Evolutionary conservation across 2,888 invertebrate genomes (phyloP).

Genomic region (Drosophila koepferae): DNA sequence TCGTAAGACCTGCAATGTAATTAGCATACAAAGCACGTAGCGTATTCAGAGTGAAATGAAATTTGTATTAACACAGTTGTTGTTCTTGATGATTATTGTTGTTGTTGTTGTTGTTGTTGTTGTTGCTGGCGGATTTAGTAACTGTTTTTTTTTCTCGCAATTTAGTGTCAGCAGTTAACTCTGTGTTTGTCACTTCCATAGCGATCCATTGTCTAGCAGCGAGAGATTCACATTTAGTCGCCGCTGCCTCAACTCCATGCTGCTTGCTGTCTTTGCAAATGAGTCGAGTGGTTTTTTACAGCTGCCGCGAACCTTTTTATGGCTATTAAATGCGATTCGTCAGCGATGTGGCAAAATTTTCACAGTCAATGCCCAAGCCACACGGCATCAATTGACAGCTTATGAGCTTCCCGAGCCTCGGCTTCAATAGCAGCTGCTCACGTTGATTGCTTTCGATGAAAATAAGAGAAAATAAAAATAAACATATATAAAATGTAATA

Average conservation of each 20-base stretch:
- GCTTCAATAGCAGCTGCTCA: background rate
- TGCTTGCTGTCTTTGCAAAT: constrained; percentile 18
- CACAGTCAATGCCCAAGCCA: constrained; percentile 26
- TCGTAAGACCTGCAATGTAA: constrained; percentile 47
- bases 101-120: background rate
- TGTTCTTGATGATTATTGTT: constrained; percentile 20
- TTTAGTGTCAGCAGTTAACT: constrained; percentile 21
- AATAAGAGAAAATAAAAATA: background rate
- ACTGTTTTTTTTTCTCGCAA: constrained; percentile 21
- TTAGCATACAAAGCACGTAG: constrained; percentile 76
- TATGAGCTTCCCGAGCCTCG: constrained; percentile 2
- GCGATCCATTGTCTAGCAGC: constrained; percentile 23
- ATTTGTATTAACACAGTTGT: constrained; percentile 61
- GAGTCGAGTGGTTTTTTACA: constrained; percentile 46
- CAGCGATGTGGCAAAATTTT: constrained; percentile 35
- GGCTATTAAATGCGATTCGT: constrained; percentile 42
- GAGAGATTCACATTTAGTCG: constrained; percentile 12
- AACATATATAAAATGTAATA: background rate
- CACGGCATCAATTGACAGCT: constrained; percentile 23
- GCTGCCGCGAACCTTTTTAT: constrained; percentile 13
- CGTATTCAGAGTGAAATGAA: constrained; percentile 60
- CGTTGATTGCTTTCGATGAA: constrained; percentile 17
- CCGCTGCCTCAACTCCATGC: background rate
- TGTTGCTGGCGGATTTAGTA: constrained; percentile 29
- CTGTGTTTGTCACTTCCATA: constrained; percentile 2